Base-by-base conservation (phyloP, 1,140 invertebrate species). In the Drosophila auraria region DNA sequence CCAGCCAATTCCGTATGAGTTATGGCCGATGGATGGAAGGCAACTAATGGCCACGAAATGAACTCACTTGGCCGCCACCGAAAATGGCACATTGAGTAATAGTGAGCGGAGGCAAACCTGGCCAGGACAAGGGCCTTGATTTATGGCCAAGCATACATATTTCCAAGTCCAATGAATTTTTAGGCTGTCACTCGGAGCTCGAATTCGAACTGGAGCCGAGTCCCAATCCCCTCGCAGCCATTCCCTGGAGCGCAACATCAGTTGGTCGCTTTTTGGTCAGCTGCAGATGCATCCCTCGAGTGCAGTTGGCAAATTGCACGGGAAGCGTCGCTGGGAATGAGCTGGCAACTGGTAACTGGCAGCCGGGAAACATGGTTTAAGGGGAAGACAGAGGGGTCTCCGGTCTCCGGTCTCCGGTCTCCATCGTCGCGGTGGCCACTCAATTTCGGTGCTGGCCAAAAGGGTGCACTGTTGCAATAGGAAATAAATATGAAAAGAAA, bases 261-360 rank as follows among this genome's bases (percentile, higher is more conserved):
- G 51, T 49, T 51, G 71, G 78, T 59, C 38, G 73, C 9, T 57
- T 54, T 50, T 51, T 23, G 68, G 68, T 80, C 72, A 71, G 68
- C 64, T 50, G 75, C 69, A 57, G 54, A 60, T 77, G 82, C 74
- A 74, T 87, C 80, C 83, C 83, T 61, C 51, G 83, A 59, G 83
- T 73, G 83, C 65, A 87, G 83, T 87, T 87, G 50, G 73, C 25
- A 77, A 81, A 74, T 69, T 86, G 65, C 61, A 49, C 50, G 66
- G 49, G 49, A 64, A 78, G 58, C 74, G 30, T 45, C 47, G 30
- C 62, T 51, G 59, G 49, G 51, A 33, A 47, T 17, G 72, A 40
- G 36, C 36, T 42, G 58, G 36, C 56, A 40, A 5, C 59, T 62
- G 40, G 57, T 33, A 53, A 50, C 25, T 5, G 42, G 57, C 42